Conservation (phyloP, 2,113 vertebrate genomes). For the Eidolon helvum region DNA sequence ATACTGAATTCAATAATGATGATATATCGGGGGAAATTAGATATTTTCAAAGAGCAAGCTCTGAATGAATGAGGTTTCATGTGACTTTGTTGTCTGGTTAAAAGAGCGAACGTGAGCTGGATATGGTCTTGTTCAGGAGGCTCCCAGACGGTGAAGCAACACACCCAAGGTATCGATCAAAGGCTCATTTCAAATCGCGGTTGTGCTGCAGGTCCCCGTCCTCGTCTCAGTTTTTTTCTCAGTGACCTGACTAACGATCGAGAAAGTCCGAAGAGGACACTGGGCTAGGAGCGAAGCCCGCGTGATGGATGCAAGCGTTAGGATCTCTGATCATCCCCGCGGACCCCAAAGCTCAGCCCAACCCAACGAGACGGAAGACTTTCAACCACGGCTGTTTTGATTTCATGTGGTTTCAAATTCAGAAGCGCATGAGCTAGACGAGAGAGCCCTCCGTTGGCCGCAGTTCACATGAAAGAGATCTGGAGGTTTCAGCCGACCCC, state of each 20-base stretch:
- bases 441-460: conserved; percentile 60
- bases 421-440: conserved; percentile 67
- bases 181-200: background rate
- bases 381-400: conserved; percentile 46
- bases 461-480: conserved; percentile 68
- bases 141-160: background rate
- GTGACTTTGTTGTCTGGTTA: conserved; percentile 39
- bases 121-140: background rate
- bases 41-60: conserved; percentile 46
- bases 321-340: background rate
- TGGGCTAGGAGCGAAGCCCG: accelerated
- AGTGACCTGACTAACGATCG: background rate
- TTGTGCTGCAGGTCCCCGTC: background rate
- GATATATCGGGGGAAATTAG: conserved; percentile 43
- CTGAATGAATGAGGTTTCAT: conserved; percentile 48
- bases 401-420: conserved; percentile 73
- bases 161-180: background rate
- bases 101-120: background rate
- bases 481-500: conserved; percentile 60
- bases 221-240: background rate
- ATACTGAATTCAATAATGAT: conserved; percentile 14
- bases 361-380: conserved; percentile 63
- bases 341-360: conserved; percentile 29
- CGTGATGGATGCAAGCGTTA: background rate
- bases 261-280: background rate